Percentiles rank a stretch among this genome's conserved stretches.
Evolutionary conservation across 1,140 invertebrate genomes (phyloP).

Genomic region (Leptonema lineaticorne): DNA sequence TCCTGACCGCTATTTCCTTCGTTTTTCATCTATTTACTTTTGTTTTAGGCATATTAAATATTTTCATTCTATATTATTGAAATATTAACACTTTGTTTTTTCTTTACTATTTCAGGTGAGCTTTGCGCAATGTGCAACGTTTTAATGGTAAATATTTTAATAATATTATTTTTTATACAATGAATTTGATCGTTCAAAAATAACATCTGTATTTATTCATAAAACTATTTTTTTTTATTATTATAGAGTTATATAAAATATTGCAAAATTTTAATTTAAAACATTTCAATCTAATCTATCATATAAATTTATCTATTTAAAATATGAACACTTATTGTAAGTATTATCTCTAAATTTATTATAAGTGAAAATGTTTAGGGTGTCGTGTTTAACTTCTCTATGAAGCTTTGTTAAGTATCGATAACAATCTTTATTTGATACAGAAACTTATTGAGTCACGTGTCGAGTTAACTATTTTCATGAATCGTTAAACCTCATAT

Average conservation of each 20-base stretch:
- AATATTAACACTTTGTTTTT: neutral
- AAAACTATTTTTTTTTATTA: too few species aligned
- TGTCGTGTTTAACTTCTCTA: too few species aligned
- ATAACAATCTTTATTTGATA: neutral
- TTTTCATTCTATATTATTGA: neutral
- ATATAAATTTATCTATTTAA: neutral
- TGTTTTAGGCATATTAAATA: neutral
- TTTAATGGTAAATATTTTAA: neutral
- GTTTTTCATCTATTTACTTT: neutral
- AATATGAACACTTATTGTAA: neutral
- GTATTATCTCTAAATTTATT: neutral
- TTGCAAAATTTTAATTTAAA: too few species aligned
- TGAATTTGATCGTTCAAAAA: too few species aligned
- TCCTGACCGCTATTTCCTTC: neutral
- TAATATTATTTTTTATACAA: neutral
- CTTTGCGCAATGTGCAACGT: neutral
- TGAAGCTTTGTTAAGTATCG: too few species aligned
- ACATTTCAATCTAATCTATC: too few species aligned
- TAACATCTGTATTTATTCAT: too few species aligned
- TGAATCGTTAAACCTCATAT: conserved; percentile 16
- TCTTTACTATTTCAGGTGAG: conserved; percentile 10
- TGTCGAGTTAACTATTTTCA: conserved; percentile 22
- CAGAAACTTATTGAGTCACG: conserved; percentile 4
- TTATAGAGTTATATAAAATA: too few species aligned
- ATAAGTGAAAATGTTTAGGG: neutral